Evolutionary conservation across 2,113 vertebrate genomes (phyloP).

Genomic region (Pampusana beccarii): DNA sequence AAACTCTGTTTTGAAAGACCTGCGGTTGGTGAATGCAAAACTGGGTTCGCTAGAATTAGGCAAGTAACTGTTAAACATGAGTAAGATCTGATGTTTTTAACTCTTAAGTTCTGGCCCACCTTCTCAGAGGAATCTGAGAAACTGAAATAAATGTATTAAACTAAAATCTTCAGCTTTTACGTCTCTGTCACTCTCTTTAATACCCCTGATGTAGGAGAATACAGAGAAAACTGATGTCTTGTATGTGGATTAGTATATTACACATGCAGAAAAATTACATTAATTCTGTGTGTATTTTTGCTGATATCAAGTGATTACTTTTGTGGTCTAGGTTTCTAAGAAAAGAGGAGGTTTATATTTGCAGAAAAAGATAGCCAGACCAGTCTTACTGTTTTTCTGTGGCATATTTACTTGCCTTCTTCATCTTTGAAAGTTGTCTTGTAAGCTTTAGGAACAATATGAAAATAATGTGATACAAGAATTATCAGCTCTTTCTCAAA

Average conservation of each 20-base stretch:
- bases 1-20: slow-evolving; percentile 66
- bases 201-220: neutral
- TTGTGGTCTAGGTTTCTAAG: neutral
- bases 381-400: neutral
- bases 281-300: neutral
- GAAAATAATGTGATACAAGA: neutral
- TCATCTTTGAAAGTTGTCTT: neutral
- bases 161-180: neutral
- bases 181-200: neutral
- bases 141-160: neutral
- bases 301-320: neutral
- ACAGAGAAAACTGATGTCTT: neutral
- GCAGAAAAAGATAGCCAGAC: neutral
- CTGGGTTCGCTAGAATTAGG: slow-evolving; percentile 77
- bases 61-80: slow-evolving; percentile 24
- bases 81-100: neutral
- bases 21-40: slow-evolving; percentile 69
- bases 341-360: neutral
- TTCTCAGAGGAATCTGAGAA: neutral
- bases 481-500: neutral
- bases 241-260: neutral
- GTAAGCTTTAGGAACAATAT: neutral
- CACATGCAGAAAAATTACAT: neutral
- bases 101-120: neutral
- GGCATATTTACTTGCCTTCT: neutral